These are phyloP conservation scores for Cylindroiulus punctatus DNA, from an alignment of 2,888 invertebrate genomes.

Conservation along the genomic window DNA sequence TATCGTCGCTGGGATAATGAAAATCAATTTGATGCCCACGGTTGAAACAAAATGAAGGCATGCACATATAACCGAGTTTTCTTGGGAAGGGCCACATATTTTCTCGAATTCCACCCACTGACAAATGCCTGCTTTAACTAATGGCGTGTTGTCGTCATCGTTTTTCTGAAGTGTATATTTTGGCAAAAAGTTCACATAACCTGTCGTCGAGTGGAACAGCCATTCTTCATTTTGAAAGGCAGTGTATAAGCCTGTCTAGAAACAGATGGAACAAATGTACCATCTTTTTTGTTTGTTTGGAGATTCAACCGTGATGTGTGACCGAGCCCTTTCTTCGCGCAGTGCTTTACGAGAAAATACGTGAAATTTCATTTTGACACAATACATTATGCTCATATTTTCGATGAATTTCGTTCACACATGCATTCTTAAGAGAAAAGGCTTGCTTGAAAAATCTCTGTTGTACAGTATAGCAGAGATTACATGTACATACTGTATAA, in stretches of 20 bases:
- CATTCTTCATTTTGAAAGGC: slow-evolving; percentile 11
- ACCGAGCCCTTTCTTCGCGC: background rate
- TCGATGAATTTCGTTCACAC: background rate
- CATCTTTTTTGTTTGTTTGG: background rate
- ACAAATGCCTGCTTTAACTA: slow-evolving; percentile 36
- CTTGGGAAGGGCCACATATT: background rate
- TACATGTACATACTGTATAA: too few species aligned
- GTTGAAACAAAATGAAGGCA: background rate
- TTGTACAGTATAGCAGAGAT: background rate
- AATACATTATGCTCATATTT: background rate
- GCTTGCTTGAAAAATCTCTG: too few species aligned
- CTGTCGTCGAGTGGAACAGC: background rate
- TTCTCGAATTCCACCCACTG: background rate
- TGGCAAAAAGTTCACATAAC: slow-evolving; percentile 39
- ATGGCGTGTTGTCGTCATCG: slow-evolving; percentile 27
- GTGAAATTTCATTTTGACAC: too few species aligned
- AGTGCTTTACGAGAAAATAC: too few species aligned
- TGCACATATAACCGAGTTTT: background rate
- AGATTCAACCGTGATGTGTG: background rate
- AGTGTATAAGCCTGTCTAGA: background rate
- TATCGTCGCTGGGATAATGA: background rate
- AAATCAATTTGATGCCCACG: slow-evolving; percentile 18
- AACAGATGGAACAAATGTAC: slow-evolving; percentile 13
- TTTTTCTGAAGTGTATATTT: background rate
- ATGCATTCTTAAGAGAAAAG: too few species aligned